These are phyloP conservation scores for Coecobrya sp. DNA, from an alignment of 2,888 invertebrate species.

Conservation along the genomic window DNA sequence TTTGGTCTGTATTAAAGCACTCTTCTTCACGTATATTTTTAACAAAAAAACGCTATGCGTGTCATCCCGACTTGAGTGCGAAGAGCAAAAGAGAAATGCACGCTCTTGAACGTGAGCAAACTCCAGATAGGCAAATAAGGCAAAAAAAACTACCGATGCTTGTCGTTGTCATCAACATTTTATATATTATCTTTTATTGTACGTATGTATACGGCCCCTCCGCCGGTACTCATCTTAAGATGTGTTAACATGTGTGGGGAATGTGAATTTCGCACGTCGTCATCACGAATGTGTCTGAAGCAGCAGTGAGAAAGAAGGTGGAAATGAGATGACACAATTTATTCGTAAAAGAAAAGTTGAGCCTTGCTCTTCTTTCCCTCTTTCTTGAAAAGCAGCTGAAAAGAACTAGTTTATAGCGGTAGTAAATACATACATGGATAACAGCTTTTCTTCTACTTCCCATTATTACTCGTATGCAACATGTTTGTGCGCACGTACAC, in stretches of 20 bases:
- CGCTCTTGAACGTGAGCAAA: constrained; percentile 72
- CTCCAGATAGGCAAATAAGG: constrained; percentile 71
- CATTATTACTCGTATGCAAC: neutral
- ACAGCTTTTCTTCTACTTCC: neutral
- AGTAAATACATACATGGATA: neutral
- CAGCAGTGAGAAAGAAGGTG: neutral
- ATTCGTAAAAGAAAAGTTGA: constrained; percentile 47
- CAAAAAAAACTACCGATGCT: constrained; percentile 50
- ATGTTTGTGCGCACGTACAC: neutral
- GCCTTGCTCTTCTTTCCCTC: neutral
- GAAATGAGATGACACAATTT: constrained; percentile 46
- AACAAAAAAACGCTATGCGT: constrained; percentile 10
- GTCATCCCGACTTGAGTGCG: constrained; percentile 19
- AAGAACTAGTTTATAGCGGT: neutral
- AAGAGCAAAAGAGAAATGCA: neutral
- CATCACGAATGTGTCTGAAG: constrained; percentile 43
- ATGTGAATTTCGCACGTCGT: constrained; percentile 24
- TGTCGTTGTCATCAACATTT: constrained; percentile 24
- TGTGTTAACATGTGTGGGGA: constrained; percentile 55
- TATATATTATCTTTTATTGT: constrained; percentile 39
- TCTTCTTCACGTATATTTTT: constrained; percentile 2
- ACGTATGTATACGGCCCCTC: neutral
- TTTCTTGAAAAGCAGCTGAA: neutral
- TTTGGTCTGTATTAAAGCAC: neutral
- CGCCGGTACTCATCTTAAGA: constrained; percentile 39